Base-by-base conservation (phyloP, 2,888 invertebrate species). In the Drosophila mimetica region DNA sequence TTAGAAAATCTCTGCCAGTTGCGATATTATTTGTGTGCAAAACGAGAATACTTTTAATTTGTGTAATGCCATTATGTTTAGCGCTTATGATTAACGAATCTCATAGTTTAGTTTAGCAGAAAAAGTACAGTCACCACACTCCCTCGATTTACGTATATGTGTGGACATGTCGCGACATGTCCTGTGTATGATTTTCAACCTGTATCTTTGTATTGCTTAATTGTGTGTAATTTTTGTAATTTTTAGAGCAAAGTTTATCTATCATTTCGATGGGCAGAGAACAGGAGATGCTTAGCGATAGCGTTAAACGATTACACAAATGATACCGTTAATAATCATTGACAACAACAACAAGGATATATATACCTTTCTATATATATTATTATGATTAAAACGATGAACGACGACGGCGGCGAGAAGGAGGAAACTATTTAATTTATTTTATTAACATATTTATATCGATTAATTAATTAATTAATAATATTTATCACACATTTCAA, bases 391-490 rank as follows among this genome's bases (percentile, higher is more conserved):
- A 76, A 58, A 42, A 66, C 44, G 41, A 70, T 57, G 47, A 64
- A 44, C n/a, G 42, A 59, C 39, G 67, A 70, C 54, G 59, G 39
- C 39, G 47, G 37, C 20, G 36, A 50, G 30, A 25, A 50, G 47
- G 61, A 50, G 47, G 18, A 67, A 75, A 75, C 85, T 72, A 81
- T 85, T 82, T 85, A 75, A 79, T 81, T 85, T 85, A 76, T 84
- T 86, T 84, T 81, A 81, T 85, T 85, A 86, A 86, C 76, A 79
- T 83, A 86, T 85, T 81, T 86, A 86, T 85, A 85, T 86, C 78
- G 75, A 84, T 84, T 63, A 59, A 61, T 61, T 61, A 51, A 57
- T 57, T 85, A 86, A 65, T 80, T 80, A 82, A 80, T 79, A 84
- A 81, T 85, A 85, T 86, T 84, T 84, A 86, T 86, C 79, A 84